Evolutionary conservation across 2,797 vertebrate species (phyloP).

Genomic region (Delichon dasypus): DNA sequence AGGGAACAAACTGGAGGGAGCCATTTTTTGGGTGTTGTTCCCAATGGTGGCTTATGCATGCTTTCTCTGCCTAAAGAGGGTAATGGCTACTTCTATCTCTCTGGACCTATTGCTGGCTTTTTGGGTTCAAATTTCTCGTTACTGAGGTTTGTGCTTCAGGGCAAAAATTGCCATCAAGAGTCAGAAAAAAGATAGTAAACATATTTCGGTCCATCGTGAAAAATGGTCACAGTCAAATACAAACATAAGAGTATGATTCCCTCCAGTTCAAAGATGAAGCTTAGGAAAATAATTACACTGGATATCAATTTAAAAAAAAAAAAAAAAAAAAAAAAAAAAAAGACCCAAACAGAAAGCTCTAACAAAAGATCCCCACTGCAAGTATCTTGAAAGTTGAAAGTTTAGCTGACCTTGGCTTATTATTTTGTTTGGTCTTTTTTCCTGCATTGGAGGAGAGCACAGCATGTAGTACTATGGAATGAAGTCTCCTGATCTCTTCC

Average conservation of each 20-base stretch:
- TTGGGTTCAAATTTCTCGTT: neutral
- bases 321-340: too few relatives aligned
- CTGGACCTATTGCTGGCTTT: neutral
- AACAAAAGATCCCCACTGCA: neutral
- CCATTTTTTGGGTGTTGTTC: fast-evolving
- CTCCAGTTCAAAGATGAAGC: neutral
- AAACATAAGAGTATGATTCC: neutral
- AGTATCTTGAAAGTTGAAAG: neutral
- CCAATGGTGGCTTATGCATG: neutral
- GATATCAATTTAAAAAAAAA: neutral
- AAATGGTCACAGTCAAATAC: neutral
- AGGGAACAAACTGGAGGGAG: neutral
- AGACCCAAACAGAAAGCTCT: neutral
- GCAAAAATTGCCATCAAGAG: neutral
- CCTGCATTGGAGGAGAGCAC: neutral
- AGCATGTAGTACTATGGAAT: neutral
- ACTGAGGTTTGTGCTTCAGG: neutral
- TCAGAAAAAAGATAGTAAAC: neutral
- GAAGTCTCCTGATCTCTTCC: neutral
- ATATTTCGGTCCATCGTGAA: neutral
- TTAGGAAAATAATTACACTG: neutral
- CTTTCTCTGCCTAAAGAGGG: neutral
- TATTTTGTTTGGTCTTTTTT: neutral
- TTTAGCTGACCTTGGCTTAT: neutral
- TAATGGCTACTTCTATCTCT: neutral